Evolutionary conservation across 2,113 vertebrate species (phyloP).

Genomic region (Xiphophorus maculatus): DNA sequence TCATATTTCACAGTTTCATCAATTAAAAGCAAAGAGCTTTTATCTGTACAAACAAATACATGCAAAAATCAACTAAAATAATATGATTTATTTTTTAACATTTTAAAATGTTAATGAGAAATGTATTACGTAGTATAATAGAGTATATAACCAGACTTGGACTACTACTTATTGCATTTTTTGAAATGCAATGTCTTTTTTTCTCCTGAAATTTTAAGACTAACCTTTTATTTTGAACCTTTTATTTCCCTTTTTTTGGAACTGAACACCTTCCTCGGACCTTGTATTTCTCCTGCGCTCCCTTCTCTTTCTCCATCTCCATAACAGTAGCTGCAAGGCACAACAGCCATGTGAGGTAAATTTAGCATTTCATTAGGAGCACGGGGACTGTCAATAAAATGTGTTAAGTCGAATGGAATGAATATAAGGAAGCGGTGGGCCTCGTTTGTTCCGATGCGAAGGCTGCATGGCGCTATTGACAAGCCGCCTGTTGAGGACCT

Average conservation of each 20-base stretch:
- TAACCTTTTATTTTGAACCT: slow-evolving; percentile 72
- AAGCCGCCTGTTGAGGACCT: slow-evolving; percentile 76
- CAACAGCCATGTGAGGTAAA: slow-evolving; percentile 81
- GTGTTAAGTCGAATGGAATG: slow-evolving; percentile 86
- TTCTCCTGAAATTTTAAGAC: slow-evolving; percentile 30
- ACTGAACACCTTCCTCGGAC: slow-evolving; percentile 77
- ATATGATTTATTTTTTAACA: too few relatives aligned
- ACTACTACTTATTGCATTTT: too few relatives aligned
- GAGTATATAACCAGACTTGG: too few relatives aligned
- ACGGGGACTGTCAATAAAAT: slow-evolving; percentile 85
- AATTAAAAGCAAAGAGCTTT: background rate
- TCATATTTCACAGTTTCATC: background rate
- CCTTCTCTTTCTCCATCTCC: slow-evolving; percentile 71
- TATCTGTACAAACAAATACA: too few relatives aligned
- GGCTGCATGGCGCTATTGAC: slow-evolving; percentile 77
- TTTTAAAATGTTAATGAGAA: too few relatives aligned
- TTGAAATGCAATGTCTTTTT: too few relatives aligned
- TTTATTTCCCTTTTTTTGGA: slow-evolving; percentile 50
- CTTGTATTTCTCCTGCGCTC: slow-evolving; percentile 71
- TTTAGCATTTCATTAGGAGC: slow-evolving; percentile 88
- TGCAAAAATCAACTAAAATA: too few relatives aligned
- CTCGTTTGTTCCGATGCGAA: slow-evolving; percentile 80
- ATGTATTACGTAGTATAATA: too few relatives aligned
- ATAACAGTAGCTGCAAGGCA: slow-evolving; percentile 80
- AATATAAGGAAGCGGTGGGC: slow-evolving; percentile 79